phyloP scores from a whole-genome alignment of 2,113 vertebrate species.

The Callaeas wilsoni region DNA sequence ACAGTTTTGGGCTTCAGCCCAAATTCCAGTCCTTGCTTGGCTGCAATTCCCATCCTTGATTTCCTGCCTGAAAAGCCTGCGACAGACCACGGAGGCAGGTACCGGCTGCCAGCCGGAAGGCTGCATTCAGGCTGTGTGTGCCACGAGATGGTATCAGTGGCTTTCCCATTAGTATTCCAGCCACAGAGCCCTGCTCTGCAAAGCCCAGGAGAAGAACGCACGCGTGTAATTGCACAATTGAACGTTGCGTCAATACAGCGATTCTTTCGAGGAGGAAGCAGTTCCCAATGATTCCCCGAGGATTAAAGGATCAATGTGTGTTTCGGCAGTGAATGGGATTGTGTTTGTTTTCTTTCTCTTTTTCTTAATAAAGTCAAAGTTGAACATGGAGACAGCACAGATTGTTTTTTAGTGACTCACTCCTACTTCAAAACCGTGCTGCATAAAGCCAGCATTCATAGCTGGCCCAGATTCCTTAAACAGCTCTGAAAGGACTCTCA shows the following conservation, averaged over 20 bases:
- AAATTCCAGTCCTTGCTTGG: neutral
- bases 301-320: constrained; percentile 40
- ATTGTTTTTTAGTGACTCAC: constrained; percentile 67
- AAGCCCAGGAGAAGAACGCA: neutral
- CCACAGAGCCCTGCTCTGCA: neutral
- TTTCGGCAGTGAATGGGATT: neutral
- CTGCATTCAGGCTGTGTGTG: neutral
- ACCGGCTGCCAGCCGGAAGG: neutral
- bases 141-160: neutral
- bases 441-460: constrained; percentile 51
- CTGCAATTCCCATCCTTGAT: neutral
- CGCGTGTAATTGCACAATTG: neutral
- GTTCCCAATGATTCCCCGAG: neutral
- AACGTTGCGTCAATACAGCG: neutral
- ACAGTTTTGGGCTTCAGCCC: neutral
- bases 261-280: constrained; percentile 9
- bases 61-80: neutral
- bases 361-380: constrained; percentile 53
- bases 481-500: constrained; percentile 29
- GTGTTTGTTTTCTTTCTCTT: constrained; percentile 49
- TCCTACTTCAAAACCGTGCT: constrained; percentile 27
- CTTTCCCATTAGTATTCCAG: constrained; percentile 16
- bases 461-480: neutral
- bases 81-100: neutral
- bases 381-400: constrained; percentile 23